A percentile compares a stretch with the other conserved stretches of the same genome.
phyloP scores from a whole-genome alignment of 2,888 invertebrate genomes.

The Adelognathus sp. region DNA sequence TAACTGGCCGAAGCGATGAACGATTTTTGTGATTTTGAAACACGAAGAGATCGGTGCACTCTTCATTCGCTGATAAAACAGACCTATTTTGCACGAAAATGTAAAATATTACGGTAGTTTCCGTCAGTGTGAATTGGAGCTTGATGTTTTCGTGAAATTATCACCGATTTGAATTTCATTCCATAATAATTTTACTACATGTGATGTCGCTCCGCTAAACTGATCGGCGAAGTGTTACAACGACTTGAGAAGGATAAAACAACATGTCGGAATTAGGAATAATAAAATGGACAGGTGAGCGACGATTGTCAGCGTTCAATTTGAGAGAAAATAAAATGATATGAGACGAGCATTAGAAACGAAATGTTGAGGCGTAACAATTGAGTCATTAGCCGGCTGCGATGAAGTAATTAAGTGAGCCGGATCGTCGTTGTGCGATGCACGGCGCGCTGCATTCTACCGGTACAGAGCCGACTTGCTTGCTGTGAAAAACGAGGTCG shows the following conservation, averaged over 20 bases:
- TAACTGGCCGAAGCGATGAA: not conserved
- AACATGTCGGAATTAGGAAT: constrained; percentile 27
- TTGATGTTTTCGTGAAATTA: no score
- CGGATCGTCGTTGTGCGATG: not conserved
- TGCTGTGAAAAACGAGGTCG: constrained; percentile 50
- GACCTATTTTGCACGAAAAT: no score
- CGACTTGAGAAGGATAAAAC: not conserved
- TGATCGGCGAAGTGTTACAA: constrained; percentile 2
- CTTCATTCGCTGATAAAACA: no score
- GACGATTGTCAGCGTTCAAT: constrained; percentile 54
- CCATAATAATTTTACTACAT: no score
- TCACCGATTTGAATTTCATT: no score
- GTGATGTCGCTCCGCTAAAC: no score
- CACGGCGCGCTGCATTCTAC: constrained; percentile 20
- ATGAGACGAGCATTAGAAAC: not conserved
- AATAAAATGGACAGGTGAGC: constrained; percentile 36
- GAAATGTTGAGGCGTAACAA: constrained; percentile 37
- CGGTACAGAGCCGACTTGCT: not conserved
- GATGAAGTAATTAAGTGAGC: constrained; percentile 38
- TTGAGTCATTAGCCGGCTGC: constrained; percentile 44
- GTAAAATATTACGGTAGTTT: not conserved
- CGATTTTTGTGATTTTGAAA: no score
- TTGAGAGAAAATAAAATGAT: constrained; percentile 21
- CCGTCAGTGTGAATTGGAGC: no score
- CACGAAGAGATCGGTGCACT: no score